Conservation (phyloP, 2,797 vertebrate genomes). For the Aplochiton taeniatus region DNA sequence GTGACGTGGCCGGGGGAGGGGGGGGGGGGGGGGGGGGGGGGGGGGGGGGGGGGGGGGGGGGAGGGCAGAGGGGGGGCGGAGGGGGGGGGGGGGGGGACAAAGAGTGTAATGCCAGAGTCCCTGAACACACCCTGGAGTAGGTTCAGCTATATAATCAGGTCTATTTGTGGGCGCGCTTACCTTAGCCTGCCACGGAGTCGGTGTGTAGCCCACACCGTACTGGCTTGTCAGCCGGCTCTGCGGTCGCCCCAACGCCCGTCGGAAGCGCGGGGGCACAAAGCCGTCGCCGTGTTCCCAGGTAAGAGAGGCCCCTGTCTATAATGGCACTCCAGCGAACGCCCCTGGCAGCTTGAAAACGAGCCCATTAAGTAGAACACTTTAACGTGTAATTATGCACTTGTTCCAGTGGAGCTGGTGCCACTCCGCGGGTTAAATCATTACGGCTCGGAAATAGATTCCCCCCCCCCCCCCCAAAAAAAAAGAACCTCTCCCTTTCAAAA, state of each 20-base stretch:
- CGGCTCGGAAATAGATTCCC: conserved; percentile 25
- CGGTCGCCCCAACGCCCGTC: conserved; percentile 26
- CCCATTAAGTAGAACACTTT: conserved; percentile 77
- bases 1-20: conserved; percentile 19
- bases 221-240: conserved; percentile 6
- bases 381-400: conserved; percentile 78
- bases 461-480: conserved; percentile 1
- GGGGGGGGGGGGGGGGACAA: no score
- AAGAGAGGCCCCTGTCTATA: conserved; percentile 63
- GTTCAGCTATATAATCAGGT: no score
- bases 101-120: conserved; percentile 2
- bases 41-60: no score
- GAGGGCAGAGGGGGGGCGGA: no score
- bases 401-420: conserved; percentile 55
- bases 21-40: conserved; percentile 21
- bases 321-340: conserved; percentile 71
- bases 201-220: no score
- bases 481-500: conserved; percentile 42
- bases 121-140: conserved; percentile 22
- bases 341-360: conserved; percentile 77
- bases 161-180: no score
- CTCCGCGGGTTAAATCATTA: conserved; percentile 66
- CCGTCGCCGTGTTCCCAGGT: conserved; percentile 57
- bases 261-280: conserved; percentile 43
- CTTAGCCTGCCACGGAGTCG: no score